Percentiles rank a stretch among this genome's conserved stretches.
Conservation (phyloP, 2,113 vertebrate species). For the Nipponia nippon region DNA sequence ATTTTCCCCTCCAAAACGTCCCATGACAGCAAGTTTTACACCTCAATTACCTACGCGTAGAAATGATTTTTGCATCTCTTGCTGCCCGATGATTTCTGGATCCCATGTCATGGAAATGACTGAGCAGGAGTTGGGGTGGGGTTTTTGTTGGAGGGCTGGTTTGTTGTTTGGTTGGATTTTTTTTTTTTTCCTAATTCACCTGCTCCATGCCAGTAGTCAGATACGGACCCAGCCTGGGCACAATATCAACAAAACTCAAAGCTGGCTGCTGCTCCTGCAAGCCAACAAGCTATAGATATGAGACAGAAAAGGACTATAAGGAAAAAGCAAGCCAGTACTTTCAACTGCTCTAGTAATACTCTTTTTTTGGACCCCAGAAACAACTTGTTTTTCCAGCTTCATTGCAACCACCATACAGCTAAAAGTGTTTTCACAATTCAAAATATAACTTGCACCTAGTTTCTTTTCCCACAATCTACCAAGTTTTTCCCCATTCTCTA, state of each 20-base stretch:
- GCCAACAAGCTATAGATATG: accelerated
- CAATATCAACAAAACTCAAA: neutral
- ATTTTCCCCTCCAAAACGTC: neutral
- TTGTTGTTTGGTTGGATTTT: too few species aligned
- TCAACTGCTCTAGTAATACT: accelerated
- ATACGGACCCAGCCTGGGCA: neutral
- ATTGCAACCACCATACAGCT: neutral
- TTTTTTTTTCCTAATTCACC: neutral
- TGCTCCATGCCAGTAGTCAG: neutral
- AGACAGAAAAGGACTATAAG: accelerated
- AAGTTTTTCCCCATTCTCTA: neutral
- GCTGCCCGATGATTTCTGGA: neutral
- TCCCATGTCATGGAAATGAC: accelerated
- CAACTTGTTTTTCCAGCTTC: neutral
- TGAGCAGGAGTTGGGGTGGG: neutral
- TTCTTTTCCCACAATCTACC: neutral
- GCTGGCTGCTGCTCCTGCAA: neutral
- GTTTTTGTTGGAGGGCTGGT: accelerated
- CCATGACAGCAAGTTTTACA: neutral
- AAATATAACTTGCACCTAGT: neutral
- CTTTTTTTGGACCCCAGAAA: neutral
- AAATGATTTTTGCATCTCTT: neutral
- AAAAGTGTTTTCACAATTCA: neutral
- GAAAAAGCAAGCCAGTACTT: neutral
- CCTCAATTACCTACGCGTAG: accelerated